Evolutionary conservation across 2,797 vertebrate species (phyloP).

Genomic region (Semotilus atromaculatus): DNA sequence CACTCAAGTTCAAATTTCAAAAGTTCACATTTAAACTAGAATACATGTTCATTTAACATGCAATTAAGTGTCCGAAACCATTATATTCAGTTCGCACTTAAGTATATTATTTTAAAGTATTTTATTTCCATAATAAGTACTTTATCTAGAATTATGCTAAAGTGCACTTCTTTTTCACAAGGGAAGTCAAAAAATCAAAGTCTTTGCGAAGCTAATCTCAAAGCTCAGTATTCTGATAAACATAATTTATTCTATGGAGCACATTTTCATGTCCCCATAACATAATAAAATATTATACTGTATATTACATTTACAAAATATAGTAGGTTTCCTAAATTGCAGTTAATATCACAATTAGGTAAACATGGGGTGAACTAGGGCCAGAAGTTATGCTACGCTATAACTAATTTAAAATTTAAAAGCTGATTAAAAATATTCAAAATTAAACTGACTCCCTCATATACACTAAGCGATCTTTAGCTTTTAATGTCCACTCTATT

Average conservation of each 20-base stretch:
- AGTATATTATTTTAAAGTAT: background rate
- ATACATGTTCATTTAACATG: background rate
- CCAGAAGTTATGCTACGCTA: no score
- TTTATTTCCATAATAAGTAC: background rate
- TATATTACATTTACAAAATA: background rate
- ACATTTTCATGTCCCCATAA: background rate
- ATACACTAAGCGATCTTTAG: background rate
- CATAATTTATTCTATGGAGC: background rate
- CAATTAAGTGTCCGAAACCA: background rate
- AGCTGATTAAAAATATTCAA: background rate
- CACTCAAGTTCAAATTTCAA: background rate
- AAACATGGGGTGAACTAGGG: background rate
- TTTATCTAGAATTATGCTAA: background rate
- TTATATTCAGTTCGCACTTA: background rate
- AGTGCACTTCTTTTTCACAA: background rate
- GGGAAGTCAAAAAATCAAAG: background rate
- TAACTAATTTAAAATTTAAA: background rate
- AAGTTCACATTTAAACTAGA: background rate
- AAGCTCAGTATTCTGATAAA: background rate
- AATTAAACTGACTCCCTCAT: background rate
- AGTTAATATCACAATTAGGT: background rate
- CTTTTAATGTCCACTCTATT: background rate
- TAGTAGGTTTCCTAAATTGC: background rate
- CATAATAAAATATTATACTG: background rate
- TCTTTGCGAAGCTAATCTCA: background rate